Evolutionary conservation across 2,113 vertebrate species (phyloP).

Genomic region (Brachyhypopomus occidentalis): DNA sequence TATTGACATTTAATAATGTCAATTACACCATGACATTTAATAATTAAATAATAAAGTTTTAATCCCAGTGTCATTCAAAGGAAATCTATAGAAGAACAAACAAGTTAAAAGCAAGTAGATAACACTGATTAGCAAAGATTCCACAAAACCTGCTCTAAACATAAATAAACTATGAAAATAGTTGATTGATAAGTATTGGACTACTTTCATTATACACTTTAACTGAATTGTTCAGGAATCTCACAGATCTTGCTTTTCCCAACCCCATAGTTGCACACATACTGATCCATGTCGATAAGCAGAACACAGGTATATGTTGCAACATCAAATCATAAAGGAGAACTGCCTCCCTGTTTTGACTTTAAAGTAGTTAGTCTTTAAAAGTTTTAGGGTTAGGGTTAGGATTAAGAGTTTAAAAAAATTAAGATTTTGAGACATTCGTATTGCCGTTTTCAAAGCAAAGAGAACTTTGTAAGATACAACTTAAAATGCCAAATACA

Average conservation of each 20-base stretch:
- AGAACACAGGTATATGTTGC: background rate
- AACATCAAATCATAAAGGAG: background rate
- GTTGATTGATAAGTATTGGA: background rate
- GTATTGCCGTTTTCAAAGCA: background rate
- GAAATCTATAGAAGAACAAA: background rate
- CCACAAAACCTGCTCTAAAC: background rate
- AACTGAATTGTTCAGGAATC: background rate
- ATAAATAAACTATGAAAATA: background rate
- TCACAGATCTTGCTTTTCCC: background rate
- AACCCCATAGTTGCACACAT: no score
- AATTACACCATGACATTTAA: no score
- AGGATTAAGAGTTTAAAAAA: background rate
- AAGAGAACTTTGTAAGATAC: background rate
- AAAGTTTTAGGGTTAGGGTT: no score
- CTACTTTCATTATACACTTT: background rate
- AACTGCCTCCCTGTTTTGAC: background rate
- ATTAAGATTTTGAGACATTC: background rate
- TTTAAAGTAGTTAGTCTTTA: background rate
- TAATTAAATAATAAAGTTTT: background rate
- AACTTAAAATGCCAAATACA: no score
- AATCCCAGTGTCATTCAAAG: no score
- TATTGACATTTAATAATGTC: no score
- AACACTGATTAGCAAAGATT: background rate
- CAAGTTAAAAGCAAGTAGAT: background rate
- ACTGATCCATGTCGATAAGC: background rate